These are phyloP conservation scores for Halichoerus grypus DNA, from an alignment of 2,113 vertebrate species.

Conservation along the genomic window DNA sequence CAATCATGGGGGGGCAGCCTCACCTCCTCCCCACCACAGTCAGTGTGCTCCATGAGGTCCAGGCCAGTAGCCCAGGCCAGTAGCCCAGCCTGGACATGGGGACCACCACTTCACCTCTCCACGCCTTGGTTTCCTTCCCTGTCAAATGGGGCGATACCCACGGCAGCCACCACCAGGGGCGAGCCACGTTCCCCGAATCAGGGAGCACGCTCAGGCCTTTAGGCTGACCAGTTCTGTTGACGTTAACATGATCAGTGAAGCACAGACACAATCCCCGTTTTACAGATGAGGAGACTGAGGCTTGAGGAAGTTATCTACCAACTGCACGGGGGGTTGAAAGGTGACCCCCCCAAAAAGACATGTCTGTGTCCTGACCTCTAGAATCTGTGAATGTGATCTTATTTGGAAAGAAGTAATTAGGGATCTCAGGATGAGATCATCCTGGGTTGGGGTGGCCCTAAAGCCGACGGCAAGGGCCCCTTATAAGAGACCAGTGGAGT, in stretches of 20 bases:
- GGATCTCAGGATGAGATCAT: background rate
- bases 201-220: accelerated
- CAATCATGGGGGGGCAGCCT: accelerated
- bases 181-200: background rate
- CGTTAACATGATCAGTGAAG: accelerated
- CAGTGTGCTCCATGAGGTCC: accelerated
- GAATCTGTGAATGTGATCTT: background rate
- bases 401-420: background rate
- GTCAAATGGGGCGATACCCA: background rate
- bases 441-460: background rate
- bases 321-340: accelerated
- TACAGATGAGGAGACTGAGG: background rate
- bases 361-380: accelerated
- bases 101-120: background rate
- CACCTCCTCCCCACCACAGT: no score
- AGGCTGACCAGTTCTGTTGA: background rate
- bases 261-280: accelerated
- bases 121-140: background rate
- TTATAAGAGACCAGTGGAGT: background rate
- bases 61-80: background rate
- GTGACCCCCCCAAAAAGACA: background rate
- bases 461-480: background rate
- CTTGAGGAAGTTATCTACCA: background rate
- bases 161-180: background rate
- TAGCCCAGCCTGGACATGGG: background rate